Percentiles rank a stretch among this genome's conserved stretches.
phyloP scores from a whole-genome alignment of 2,888 invertebrate genomes.

The Zygothrica quintamaculata region DNA sequence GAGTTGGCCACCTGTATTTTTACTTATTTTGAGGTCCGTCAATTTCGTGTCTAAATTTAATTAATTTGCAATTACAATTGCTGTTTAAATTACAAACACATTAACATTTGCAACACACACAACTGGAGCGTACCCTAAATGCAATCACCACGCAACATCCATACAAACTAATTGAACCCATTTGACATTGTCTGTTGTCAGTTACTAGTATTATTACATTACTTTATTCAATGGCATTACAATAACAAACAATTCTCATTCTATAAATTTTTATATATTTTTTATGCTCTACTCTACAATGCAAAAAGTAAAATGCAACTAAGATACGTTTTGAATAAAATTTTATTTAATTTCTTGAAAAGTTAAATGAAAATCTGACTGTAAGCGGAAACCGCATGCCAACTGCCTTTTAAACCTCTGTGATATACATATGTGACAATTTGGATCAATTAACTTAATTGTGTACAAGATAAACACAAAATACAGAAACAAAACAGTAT shows the following conservation, averaged over 20 bases:
- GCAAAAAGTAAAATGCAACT: no score
- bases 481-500: not conserved
- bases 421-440: slow-evolving; percentile 5
- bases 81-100: slow-evolving; percentile 29
- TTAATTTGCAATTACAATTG: slow-evolving; percentile 64
- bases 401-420: slow-evolving; percentile 17
- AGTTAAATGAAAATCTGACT: no score
- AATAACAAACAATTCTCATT: no score
- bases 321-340: no score
- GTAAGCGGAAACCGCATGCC: no score
- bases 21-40: slow-evolving; percentile 14
- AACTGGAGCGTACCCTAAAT: slow-evolving; percentile 7
- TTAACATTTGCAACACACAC: slow-evolving; percentile 15
- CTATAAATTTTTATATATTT: no score
- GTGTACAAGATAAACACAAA: slow-evolving; percentile 11
- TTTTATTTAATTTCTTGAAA: no score
- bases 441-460: slow-evolving; percentile 20
- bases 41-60: slow-evolving; percentile 44
- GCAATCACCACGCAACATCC: slow-evolving; percentile 6
- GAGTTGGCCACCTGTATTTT: slow-evolving; percentile 2
- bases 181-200: slow-evolving; percentile 20
- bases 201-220: slow-evolving; percentile 7
- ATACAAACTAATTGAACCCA: slow-evolving; percentile 28
- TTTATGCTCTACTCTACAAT: no score
- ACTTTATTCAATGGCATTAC: no score